These are phyloP conservation scores for Brachionus asplanchnoidis DNA, from an alignment of 1,140 invertebrate species.

Conservation along the genomic window DNA sequence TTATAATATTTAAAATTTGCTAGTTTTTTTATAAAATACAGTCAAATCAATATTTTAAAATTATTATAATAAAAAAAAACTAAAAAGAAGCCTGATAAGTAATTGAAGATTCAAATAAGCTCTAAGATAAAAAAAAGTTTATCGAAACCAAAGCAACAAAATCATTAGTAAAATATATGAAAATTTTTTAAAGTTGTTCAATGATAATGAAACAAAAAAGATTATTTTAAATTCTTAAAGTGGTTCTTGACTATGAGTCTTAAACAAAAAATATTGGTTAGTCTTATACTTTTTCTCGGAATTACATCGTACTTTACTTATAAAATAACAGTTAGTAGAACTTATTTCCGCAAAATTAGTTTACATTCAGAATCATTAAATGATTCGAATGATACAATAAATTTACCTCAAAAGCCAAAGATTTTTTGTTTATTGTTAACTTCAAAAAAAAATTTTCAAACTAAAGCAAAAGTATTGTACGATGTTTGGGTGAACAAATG, in stretches of 20 bases:
- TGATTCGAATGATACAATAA: neutral
- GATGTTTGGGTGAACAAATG: conserved; percentile 32
- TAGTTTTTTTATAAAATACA: neutral
- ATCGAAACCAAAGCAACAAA: neutral
- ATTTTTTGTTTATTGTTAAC: conserved; percentile 31
- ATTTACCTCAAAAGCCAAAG: neutral
- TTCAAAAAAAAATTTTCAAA: conserved; percentile 22
- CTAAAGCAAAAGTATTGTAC: conserved; percentile 3
- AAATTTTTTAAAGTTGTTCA: neutral
- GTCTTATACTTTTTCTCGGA: neutral
- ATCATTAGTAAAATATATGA: neutral
- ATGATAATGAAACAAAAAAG: neutral
- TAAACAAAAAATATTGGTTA: neutral
- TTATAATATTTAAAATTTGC: neutral
- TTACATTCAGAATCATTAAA: neutral
- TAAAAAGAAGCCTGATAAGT: neutral
- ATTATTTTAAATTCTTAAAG: neutral
- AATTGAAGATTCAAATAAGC: neutral
- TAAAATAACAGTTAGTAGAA: neutral
- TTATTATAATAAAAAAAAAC: neutral
- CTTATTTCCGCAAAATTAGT: neutral
- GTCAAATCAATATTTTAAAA: neutral
- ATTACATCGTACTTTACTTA: neutral
- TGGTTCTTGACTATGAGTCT: neutral
- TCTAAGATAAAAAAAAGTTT: neutral